These are phyloP conservation scores for Motacilla alba DNA, from an alignment of 2,113 vertebrate genomes.

Conservation along the genomic window DNA sequence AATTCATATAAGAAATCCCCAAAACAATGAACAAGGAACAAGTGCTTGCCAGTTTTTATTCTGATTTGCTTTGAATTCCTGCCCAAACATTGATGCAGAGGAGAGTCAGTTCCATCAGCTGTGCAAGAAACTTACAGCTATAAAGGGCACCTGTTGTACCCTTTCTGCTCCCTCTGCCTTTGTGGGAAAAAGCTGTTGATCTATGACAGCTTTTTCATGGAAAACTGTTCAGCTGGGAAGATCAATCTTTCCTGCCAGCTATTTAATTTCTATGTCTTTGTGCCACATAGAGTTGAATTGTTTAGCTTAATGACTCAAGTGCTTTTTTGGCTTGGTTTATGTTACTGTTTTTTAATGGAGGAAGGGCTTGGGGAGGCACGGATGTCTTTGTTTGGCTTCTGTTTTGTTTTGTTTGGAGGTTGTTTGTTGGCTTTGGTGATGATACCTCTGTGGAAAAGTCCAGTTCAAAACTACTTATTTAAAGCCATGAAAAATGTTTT, in stretches of 20 bases:
- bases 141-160: not conserved
- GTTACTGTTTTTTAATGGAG: not conserved
- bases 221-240: not conserved
- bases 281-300: not conserved
- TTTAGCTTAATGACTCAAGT: not conserved
- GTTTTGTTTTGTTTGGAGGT: not conserved
- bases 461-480: not conserved
- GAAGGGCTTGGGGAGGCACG: accelerated
- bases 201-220: not conserved
- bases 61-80: not conserved
- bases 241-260: not conserved
- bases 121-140: not conserved
- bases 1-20: not conserved
- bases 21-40: not conserved
- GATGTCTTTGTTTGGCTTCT: not conserved
- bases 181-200: not conserved
- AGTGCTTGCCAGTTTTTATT: not conserved
- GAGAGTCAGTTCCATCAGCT: not conserved
- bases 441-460: not conserved
- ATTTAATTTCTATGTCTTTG: not conserved
- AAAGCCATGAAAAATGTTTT: not conserved
- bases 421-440: not conserved
- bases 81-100: not conserved
- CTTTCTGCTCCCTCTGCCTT: not conserved
- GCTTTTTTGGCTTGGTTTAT: not conserved